Percentiles rank a stretch among this genome's conserved stretches.
Evolutionary conservation across 2,888 invertebrate genomes (phyloP).

Genomic region (Deroplatys truncata): DNA sequence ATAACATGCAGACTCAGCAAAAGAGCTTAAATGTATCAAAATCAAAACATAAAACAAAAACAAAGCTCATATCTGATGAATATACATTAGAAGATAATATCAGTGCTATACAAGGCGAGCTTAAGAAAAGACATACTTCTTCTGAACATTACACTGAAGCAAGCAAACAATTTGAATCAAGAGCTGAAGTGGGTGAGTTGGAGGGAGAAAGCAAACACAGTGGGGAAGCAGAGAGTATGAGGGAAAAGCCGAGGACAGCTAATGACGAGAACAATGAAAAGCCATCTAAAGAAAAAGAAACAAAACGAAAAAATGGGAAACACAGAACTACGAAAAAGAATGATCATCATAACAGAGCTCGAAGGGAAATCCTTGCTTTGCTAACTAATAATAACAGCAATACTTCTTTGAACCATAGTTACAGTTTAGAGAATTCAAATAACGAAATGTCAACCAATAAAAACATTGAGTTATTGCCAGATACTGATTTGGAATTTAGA

Average conservation of each 20-base stretch:
- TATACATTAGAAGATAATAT: background rate
- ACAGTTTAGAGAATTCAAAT: background rate
- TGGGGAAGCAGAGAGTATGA: background rate
- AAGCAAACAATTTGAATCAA: background rate
- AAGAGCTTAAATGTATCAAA: background rate
- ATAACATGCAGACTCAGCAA: background rate
- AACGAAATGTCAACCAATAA: background rate
- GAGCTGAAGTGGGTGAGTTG: background rate
- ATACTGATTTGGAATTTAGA: background rate
- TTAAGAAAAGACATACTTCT: background rate
- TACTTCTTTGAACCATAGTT: background rate
- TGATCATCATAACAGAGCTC: background rate
- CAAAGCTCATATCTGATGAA: background rate
- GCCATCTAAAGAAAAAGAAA: background rate
- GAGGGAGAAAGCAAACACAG: background rate
- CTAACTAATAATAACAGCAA: background rate
- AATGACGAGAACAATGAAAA: background rate
- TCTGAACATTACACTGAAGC: background rate
- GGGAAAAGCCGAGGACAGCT: background rate
- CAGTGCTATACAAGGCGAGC: background rate
- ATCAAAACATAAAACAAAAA: background rate
- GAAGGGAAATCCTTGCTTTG: background rate
- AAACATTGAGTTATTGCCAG: background rate
- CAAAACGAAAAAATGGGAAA: background rate
- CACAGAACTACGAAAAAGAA: background rate